Base-by-base conservation (phyloP, 2,797 vertebrate genomes). In the Choloepus didactylus region DNA sequence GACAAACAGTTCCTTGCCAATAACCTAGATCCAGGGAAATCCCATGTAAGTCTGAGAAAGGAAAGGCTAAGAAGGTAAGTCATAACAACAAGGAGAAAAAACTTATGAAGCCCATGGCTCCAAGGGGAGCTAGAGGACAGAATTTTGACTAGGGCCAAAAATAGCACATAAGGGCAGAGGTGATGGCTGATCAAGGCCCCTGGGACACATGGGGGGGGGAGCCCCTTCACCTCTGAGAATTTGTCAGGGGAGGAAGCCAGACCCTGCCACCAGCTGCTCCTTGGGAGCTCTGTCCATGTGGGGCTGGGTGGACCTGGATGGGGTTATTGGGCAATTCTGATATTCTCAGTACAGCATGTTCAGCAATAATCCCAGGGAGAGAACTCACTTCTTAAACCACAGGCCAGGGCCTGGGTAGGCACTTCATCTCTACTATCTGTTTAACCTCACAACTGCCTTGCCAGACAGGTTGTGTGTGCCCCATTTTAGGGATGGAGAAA, bases 391-490 rank as follows among this genome's bases (percentile, higher is more conserved):
- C 51, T 29, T 35, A 56, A 72, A 38, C 18, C 69, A 59, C 9
- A 11, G 10, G 8, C 56, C 76, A 27, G 23, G n/a, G 31, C 31
- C 0, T 1, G 16, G 41, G 35, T 25, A 31, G 62, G 75, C 60
- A 38, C 81, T 19, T 73, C 3, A 14, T 18, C 19, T 56, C 62
- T 62, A 46, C 69, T 44, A 15, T 66, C 79, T n/a, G 51, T 41
- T 60, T 23, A 31, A 70, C 54, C 72, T 93, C 79, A 60, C 62
- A 62, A 4, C 25, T 41, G 69, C 84, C 77, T 85, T 69, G 77
- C n/a, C 62, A 19, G 44, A 14, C 44, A 44, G 51, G 31, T 64
- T 73, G 10, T 23, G 41, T 3, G 27, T 29, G 25, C 4, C 31
- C 51, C 56, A 46, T 56, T 76, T 64, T 60, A 76, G 59, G 44